phyloP scores from a whole-genome alignment of 1,140 invertebrate species.

The Hesperophylax magnus region DNA sequence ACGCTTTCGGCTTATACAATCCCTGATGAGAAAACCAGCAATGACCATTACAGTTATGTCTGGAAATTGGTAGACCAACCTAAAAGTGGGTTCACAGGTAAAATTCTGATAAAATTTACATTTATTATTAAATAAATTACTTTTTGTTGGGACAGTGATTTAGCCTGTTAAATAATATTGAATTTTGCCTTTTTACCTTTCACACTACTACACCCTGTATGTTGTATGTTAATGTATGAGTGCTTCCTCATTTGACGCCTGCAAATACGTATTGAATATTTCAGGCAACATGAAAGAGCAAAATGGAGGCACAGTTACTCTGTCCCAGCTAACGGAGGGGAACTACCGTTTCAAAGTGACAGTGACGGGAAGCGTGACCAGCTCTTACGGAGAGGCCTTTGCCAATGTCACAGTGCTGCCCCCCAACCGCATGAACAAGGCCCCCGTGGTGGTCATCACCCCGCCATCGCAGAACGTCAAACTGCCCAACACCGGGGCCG shows the following conservation, averaged over 20 bases:
- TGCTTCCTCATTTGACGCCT: no score
- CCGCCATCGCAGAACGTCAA: conserved; percentile 89
- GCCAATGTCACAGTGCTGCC: conserved; percentile 94
- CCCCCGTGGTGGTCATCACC: conserved; percentile 89
- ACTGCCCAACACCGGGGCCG: conserved; percentile 89
- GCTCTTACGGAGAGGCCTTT: conserved; percentile 85
- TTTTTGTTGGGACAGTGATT: no score
- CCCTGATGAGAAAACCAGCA: conserved; percentile 79
- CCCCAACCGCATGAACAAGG: conserved; percentile 87
- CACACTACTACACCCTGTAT: no score
- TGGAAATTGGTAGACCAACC: conserved; percentile 91
- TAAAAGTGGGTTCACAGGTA: conserved; percentile 78
- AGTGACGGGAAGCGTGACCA: conserved; percentile 79
- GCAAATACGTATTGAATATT: not conserved
- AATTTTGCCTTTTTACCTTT: no score
- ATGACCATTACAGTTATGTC: conserved; percentile 87
- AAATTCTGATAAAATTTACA: not conserved
- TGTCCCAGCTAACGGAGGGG: conserved; percentile 86
- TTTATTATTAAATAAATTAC: no score
- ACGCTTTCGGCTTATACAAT: conserved; percentile 85
- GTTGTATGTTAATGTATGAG: no score
- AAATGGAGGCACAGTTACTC: conserved; percentile 83
- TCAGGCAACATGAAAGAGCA: conserved; percentile 87
- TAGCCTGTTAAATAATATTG: no score
- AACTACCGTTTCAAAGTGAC: conserved; percentile 91